Evolutionary conservation across 2,113 vertebrate species (phyloP), one percentile per base, ranked within the genome.

Genomic region (Cyrtonyx montezumae): DNA sequence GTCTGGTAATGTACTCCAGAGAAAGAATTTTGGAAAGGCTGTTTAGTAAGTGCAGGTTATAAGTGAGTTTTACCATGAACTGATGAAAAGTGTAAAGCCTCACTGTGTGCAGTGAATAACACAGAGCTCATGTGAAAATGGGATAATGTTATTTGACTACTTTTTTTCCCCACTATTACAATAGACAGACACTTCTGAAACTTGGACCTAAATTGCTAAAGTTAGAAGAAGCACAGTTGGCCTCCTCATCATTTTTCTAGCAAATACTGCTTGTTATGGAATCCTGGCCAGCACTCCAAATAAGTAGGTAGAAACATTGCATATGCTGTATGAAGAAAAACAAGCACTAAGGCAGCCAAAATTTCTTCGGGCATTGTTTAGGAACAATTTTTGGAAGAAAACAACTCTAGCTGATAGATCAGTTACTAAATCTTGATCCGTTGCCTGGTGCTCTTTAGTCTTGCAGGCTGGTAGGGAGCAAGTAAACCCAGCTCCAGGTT

Each of bases 261-360:
- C 53, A 40, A 77, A 23, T 0, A 0, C 25, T 6, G 3, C 48
- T 45, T 69, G 14, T n/a, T 78, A 55, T 46, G 42, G 56, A 70
- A 66, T 42, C 49, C 82, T 3, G 1, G 18, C 21, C 58, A 79
- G 67, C n/a, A 88, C 49, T 74, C 43, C 59, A 76, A 61, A 61
- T 8, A 61, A 66, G 46, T 34, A 87, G 40, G 63, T 62, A 84
- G 11, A 58, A 77, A 45, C 42, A 70, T 45, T 58, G 8, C 37
- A 49, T 1, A 7, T 36, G 20, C 56, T 63, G 0, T 42, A 67
- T 74, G 25, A 63, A 94, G 74, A 26, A 28, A 28, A 84, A 3
- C 59, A 83, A 67, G 46, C 6, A 30, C 56, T 83, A 7, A 48
- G 32, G 13, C 15, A 91, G 43, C 25, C 61, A 67, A 55, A 68